These are phyloP conservation scores for Pseudochirops corinnae DNA, from an alignment of 2,797 vertebrate genomes.

Conservation along the genomic window DNA sequence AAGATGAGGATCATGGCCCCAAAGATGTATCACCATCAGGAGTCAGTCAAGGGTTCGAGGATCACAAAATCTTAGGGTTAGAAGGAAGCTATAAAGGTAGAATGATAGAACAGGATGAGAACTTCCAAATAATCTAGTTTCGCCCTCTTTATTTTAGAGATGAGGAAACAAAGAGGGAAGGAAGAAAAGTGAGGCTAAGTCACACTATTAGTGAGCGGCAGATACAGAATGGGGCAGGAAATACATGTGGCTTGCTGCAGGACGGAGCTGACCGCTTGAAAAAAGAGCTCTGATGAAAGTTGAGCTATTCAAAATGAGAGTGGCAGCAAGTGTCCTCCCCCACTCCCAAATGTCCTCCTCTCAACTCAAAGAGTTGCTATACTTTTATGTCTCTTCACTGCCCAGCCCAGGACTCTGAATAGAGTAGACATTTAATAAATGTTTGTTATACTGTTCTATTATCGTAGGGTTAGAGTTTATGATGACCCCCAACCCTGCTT, in stretches of 20 bases:
- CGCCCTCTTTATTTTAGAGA: background rate
- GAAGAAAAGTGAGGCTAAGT: background rate
- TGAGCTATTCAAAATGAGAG: background rate
- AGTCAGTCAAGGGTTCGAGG: background rate
- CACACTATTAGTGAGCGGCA: background rate
- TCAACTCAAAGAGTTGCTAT: background rate
- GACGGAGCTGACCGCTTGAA: background rate
- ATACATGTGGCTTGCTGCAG: background rate
- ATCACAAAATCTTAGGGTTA: background rate
- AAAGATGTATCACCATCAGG: background rate
- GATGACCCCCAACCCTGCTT: background rate
- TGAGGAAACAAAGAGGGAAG: background rate
- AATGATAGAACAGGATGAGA: background rate
- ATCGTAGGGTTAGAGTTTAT: background rate
- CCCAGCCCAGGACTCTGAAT: background rate
- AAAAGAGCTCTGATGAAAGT: background rate
- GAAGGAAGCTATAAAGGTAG: background rate
- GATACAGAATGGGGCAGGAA: background rate
- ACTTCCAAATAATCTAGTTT: background rate
- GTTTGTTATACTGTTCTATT: background rate
- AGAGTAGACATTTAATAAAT: background rate
- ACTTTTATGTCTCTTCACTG: background rate
- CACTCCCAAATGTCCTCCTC: background rate
- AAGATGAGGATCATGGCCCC: background rate
- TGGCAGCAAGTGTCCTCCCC: background rate